Percentiles rank a stretch among this genome's conserved stretches.
phyloP scores from a whole-genome alignment of 1,140 invertebrate genomes.

The Drosophila pseudoobscura region DNA sequence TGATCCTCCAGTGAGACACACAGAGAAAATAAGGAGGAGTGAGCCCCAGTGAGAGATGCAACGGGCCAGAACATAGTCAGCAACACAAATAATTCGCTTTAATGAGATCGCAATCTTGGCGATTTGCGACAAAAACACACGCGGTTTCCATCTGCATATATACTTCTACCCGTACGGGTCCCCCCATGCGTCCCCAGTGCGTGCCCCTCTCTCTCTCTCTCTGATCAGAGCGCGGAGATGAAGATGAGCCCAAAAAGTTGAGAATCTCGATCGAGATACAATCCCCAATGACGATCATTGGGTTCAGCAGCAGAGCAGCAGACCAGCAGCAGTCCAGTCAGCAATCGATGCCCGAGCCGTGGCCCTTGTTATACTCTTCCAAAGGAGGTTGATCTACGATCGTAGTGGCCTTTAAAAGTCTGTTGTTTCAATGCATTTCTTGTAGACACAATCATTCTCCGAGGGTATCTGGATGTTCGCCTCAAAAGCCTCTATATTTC shows the following conservation, averaged over 20 bases:
- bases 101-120: conserved; percentile 79
- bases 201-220: conserved; percentile 44
- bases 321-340: not conserved
- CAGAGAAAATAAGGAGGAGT: not conserved
- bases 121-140: conserved; percentile 78
- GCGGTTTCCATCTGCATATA: conserved; percentile 52
- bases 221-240: conserved; percentile 46
- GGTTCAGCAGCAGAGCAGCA: conserved; percentile 14
- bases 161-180: conserved; percentile 1
- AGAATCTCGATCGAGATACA: conserved; percentile 56
- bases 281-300: conserved; percentile 69
- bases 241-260: conserved; percentile 67
- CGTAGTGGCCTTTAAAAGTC: no score
- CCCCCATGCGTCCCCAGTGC: conserved; percentile 8
- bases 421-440: no score
- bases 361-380: no score
- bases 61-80: conserved; percentile 73
- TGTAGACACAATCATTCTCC: no score
- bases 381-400: no score
- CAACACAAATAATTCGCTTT: conserved; percentile 82
- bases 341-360: conserved; percentile 26
- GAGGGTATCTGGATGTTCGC: no score
- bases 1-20: conserved; percentile 11
- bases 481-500: not conserved
- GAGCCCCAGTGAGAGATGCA: conserved; percentile 63